These are phyloP conservation scores for Nycteola revayana DNA, from an alignment of 2,888 invertebrate species.

Conservation along the genomic window DNA sequence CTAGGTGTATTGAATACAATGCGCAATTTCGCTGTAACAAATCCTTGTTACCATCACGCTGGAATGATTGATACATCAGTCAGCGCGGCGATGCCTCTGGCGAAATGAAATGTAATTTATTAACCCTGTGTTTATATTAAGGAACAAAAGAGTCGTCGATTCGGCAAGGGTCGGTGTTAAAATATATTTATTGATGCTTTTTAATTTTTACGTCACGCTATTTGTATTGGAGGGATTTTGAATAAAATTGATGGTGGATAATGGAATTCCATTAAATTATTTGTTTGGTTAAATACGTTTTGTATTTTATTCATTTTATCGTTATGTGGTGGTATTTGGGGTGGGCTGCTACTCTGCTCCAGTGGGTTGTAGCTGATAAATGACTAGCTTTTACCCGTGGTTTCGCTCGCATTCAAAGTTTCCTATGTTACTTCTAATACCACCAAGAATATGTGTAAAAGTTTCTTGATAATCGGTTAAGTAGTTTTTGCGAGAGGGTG, in stretches of 20 bases:
- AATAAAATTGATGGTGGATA: constrained; percentile 3
- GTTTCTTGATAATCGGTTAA: no score
- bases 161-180: constrained; percentile 47
- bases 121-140: constrained; percentile 57
- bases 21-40: constrained; percentile 55
- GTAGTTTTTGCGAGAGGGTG: no score
- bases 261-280: no score
- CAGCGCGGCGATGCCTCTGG: constrained; percentile 50
- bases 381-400: no score
- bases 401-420: no score
- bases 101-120: constrained; percentile 62
- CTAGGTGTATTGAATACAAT: constrained; percentile 42
- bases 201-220: constrained; percentile 19
- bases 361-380: no score
- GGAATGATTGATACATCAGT: constrained; percentile 63
- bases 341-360: no score
- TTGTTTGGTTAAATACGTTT: no score
- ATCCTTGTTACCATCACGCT: constrained; percentile 56
- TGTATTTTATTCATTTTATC: no score
- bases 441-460: no score
- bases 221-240: constrained; percentile 19
- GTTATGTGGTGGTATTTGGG: no score
- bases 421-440: no score
- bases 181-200: constrained; percentile 54
- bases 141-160: constrained; percentile 51